A percentile compares a stretch with the other conserved stretches of the same genome.
phyloP scores from a whole-genome alignment of 2,888 invertebrate genomes.

The Nysson spinosus region DNA sequence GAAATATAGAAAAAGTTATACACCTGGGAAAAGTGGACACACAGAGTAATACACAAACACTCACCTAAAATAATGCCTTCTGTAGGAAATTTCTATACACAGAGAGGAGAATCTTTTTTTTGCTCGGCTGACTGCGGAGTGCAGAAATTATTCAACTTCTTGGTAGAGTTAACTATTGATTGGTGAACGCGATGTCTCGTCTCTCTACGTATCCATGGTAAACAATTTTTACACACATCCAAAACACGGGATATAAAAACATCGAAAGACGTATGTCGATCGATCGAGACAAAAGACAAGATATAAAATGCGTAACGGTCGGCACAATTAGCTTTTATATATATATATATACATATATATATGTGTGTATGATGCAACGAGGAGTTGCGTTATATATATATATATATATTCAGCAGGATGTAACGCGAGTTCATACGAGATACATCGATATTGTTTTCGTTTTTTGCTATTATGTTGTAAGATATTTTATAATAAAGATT shows the following conservation, averaged over 20 bases:
- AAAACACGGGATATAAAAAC: conserved; percentile 12
- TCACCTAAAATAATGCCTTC: conserved; percentile 39
- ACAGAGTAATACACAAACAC: conserved; percentile 40
- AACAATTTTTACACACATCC: conserved; percentile 20
- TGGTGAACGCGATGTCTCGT: conserved; percentile 27
- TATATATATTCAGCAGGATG: conserved; percentile 8
- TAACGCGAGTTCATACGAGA: conserved; percentile 14
- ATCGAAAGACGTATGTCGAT: conserved; percentile 22
- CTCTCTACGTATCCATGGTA: conserved; percentile 45
- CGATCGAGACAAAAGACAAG: conserved; percentile 38
- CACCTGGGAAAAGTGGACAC: conserved; percentile 35
- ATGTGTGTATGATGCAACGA: too few species aligned
- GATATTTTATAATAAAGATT: conserved; percentile 72
- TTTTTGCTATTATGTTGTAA: conserved; percentile 68
- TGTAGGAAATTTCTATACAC: conserved; percentile 30
- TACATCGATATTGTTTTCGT: conserved; percentile 18
- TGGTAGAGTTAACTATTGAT: conserved; percentile 9
- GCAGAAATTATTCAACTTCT: conserved; percentile 10
- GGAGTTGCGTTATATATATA: too few species aligned
- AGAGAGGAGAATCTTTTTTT: conserved; percentile 28
- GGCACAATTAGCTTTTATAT: too few species aligned
- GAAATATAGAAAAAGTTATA: conserved; percentile 55
- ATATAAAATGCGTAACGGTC: neutral
- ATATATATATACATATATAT: too few species aligned
- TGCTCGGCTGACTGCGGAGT: conserved; percentile 17